A percentile compares a stretch with the other conserved stretches of the same genome.
These are phyloP conservation scores for Hydropsyche tenuis DNA, from an alignment of 1,140 invertebrate genomes.

Conservation along the genomic window DNA sequence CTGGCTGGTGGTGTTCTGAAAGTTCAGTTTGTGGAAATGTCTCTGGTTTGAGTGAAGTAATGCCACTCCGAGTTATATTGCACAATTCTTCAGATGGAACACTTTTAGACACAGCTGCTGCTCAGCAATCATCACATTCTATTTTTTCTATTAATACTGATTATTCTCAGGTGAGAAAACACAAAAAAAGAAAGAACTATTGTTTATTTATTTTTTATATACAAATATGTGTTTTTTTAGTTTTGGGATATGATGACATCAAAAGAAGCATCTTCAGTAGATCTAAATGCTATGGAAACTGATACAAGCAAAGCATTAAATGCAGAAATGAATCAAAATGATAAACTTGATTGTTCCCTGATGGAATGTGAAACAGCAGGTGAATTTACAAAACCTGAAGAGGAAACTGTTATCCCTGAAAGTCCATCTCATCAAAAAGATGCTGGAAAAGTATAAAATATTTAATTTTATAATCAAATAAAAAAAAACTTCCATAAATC, in stretches of 20 bases:
- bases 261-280: slow-evolving; percentile 12
- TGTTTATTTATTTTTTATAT: no score
- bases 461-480: no score
- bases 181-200: no score
- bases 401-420: slow-evolving; percentile 9
- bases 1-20: slow-evolving; percentile 54
- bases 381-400: slow-evolving; percentile 27
- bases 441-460: slow-evolving; percentile 45
- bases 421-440: slow-evolving; percentile 46
- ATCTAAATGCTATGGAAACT: slow-evolving; percentile 23
- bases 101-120: slow-evolving; percentile 65
- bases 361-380: slow-evolving; percentile 43
- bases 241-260: slow-evolving; percentile 46
- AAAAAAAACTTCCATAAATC: no score
- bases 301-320: slow-evolving; percentile 38
- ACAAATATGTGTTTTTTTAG: no score
- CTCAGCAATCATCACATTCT: slow-evolving; percentile 53
- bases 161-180: slow-evolving; percentile 54
- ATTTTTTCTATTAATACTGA: slow-evolving; percentile 51
- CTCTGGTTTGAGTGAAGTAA: slow-evolving; percentile 69
- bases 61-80: slow-evolving; percentile 72
- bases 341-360: slow-evolving; percentile 38
- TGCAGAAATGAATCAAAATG: slow-evolving; percentile 44
- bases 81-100: slow-evolving; percentile 75
- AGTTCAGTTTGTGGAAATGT: slow-evolving; percentile 54